phyloP scores from a whole-genome alignment of 2,888 invertebrate species.

The Sipha maydis region DNA sequence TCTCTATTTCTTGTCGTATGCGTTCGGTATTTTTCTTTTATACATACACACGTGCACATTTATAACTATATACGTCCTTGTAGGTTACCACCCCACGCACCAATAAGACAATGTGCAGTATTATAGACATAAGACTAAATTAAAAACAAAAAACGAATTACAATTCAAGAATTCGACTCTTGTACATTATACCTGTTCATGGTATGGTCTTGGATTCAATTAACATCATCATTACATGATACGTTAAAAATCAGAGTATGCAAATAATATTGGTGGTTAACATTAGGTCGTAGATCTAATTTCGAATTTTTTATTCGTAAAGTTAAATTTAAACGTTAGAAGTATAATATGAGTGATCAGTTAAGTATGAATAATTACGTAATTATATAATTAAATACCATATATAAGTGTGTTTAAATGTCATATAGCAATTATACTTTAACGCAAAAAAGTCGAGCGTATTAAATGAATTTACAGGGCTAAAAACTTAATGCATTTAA shows the following conservation, averaged over 20 bases:
- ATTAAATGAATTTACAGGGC: not conserved
- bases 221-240: not conserved
- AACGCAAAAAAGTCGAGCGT: not conserved
- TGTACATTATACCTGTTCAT: not conserved
- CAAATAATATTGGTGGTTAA: not conserved
- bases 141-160: not conserved
- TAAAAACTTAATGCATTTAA: no score
- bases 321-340: not conserved
- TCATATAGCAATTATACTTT: not conserved
- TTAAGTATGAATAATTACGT: not conserved
- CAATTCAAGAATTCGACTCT: not conserved
- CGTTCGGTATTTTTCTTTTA: not conserved
- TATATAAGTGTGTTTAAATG: not conserved
- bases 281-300: not conserved
- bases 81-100: not conserved
- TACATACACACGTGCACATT: not conserved
- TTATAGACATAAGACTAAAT: no score
- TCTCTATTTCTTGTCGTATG: not conserved
- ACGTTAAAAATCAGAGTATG: not conserved
- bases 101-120: no score
- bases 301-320: not conserved
- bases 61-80: not conserved
- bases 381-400: not conserved
- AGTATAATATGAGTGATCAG: not conserved
- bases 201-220: not conserved